These are phyloP conservation scores for Cantharis rufa DNA, from an alignment of 2,888 invertebrate species.

Conservation along the genomic window DNA sequence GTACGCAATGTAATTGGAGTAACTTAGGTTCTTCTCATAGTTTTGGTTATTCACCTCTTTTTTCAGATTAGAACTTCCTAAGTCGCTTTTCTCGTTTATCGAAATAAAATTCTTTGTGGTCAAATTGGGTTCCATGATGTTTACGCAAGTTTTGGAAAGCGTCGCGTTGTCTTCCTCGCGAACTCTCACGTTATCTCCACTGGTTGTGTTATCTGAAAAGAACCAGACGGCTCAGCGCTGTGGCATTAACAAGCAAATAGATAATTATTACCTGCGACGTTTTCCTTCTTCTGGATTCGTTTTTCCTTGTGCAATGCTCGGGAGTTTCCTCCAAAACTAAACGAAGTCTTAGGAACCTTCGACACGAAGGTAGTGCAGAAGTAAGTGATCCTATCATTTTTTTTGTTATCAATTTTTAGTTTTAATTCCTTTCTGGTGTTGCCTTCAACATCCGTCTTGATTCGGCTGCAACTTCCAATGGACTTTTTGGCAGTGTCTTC, in stretches of 20 bases:
- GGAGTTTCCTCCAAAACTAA: not conserved
- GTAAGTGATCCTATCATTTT: not conserved
- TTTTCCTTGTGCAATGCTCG: not conserved
- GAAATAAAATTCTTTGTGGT: not conserved
- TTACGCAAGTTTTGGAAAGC: not conserved
- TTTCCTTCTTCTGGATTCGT: not conserved
- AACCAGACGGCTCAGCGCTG: not conserved
- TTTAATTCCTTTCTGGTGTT: not conserved
- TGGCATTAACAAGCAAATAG: no score
- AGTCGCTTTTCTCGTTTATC: not conserved
- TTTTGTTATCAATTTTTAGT: not conserved
- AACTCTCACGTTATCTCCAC: not conserved
- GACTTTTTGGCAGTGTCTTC: not conserved
- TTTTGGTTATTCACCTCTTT: not conserved
- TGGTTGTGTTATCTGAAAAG: not conserved
- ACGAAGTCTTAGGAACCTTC: not conserved
- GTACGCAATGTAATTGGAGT: not conserved
- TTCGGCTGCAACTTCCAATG: not conserved
- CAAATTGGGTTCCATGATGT: not conserved
- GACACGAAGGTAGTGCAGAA: not conserved
- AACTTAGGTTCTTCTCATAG: not conserved
- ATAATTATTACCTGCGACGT: not conserved
- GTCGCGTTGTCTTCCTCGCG: not conserved
- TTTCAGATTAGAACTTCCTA: not conserved
- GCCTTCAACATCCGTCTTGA: not conserved